A percentile compares a stretch with the other conserved stretches of the same genome.
Evolutionary conservation across 1,140 invertebrate species (phyloP).

Genomic region (Penaeus chinensis): DNA sequence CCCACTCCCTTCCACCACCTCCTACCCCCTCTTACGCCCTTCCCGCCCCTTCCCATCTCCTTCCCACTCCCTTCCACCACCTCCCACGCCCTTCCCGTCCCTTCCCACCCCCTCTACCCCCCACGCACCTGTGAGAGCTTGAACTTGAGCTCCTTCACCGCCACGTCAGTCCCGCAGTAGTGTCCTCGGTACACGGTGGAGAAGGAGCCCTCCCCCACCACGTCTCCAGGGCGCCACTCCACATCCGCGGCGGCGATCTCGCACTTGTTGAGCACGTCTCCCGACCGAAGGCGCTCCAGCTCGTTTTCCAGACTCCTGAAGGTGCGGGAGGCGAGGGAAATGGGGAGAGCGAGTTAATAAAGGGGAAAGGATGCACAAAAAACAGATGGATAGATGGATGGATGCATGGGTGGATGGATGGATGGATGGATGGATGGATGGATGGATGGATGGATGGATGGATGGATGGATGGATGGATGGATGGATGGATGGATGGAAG

Average conservation of each 20-base stretch:
- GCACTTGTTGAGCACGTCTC: slow-evolving; percentile 56
- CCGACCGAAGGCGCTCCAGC: slow-evolving; percentile 56
- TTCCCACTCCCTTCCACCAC: no score
- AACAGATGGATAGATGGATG: background rate
- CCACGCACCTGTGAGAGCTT: slow-evolving; percentile 58
- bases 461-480: background rate
- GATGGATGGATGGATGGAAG: no score
- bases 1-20: no score
- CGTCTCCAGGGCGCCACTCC: slow-evolving; percentile 61
- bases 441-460: no score
- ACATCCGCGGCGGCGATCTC: slow-evolving; percentile 53
- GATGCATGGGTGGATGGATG: no score
- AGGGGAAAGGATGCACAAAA: background rate
- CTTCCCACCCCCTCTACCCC: no score
- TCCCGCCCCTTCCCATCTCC: no score
- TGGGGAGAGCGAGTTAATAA: background rate
- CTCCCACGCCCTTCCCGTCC: no score
- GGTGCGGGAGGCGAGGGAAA: background rate
- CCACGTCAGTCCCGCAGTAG: slow-evolving; percentile 62
- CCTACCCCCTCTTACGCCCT: no score
- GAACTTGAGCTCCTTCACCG: slow-evolving; percentile 62
- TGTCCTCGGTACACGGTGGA: slow-evolving; percentile 61
- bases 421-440: no score
- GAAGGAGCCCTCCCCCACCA: slow-evolving; percentile 63
- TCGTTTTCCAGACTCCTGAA: slow-evolving; percentile 62